Base-by-base conservation (phyloP, 2,113 vertebrate species). In the Nannobrachium achirus region DNA sequence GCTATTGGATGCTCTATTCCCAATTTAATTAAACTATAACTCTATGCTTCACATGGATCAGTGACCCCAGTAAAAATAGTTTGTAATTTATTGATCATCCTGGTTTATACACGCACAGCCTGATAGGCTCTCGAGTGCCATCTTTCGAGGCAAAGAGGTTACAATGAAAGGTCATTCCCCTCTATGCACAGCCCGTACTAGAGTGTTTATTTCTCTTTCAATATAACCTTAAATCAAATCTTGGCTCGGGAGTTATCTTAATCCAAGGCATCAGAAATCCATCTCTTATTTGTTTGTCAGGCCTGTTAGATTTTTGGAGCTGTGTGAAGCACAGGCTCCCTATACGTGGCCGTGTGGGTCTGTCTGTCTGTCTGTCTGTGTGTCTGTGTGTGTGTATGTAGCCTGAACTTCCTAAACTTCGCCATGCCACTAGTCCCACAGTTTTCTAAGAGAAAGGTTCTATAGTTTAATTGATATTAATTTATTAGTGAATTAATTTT, bases 151-250 rank as follows among this genome's bases (percentile, higher is more conserved):
- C 56, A 41, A n/a, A 53, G 50, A 76, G 46, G 42, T 66, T 40
- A 61, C 18, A 56, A 16, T 56, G 1, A 89, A 91, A 93, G 87
- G 86, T 86, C 80, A 83, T 40, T 62, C n/a, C 50, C 59, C 49
- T 70, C 61, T 25, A 6, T 25, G 33, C 56, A 62, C 15, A 4
- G 18, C 39, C 50, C 46, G 6, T 33, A n/a, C n/a, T n/a, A 1
- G 25, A 2, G 25, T 5, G 25, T 33, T 33, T 33, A 4, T 33
- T 33, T 33, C 2, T 11, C 42, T 38, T 67, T 20, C 50, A 60
- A 69, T 50, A 53, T 56, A 45, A 9, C n/a, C 25, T 10, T 71
- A 16, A 53, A 68, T 79, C 15, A 49, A 39, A 5, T 9, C 40
- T 10, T 41, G 16, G 46, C 48, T 78, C 50, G 2, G 39, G 25